Evolutionary conservation across 1,140 invertebrate species (phyloP), one percentile per base, ranked within the genome.

Genomic region (Formica selysi): DNA sequence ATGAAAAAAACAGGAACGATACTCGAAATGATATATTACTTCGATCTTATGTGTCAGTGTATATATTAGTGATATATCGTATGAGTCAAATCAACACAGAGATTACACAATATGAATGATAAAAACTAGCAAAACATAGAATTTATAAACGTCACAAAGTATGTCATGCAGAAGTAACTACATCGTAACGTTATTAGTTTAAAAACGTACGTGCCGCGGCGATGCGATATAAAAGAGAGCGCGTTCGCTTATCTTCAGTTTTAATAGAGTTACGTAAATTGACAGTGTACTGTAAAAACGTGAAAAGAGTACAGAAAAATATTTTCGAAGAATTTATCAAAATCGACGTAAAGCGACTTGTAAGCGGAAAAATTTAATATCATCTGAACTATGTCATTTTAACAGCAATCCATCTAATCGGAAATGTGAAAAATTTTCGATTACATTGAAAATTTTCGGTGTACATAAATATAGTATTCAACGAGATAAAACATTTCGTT

Each of bases 171-270:
- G 29, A 67, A 67, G 44, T 68, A 11, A 44, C 8, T 1, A 22
- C 16, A n/a, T 22, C 13, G 6, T 80, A 51, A 44, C 48, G 26
- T 59, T 36, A 71, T 81, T 26, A 73, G 5, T 61, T 57, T 81
- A 73, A 54, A 29, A 59, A 61, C 3, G 22, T 70, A 59, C 7
- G 51, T 38, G 32, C 13, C 22, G 22, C 22, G 22, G 22, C 22
- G 22, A 22, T 4, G 36, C 19, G 8, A 74, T 83, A 83, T 73
- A 83, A 83, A 73, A 59, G 79, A 41, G 29, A 38, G 67, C 79
- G 38, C 19, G 38, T 4, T 1, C 7, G 19, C 36, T 73, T 62
- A 32, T 44, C 11, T 44, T 73, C 41, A 48, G n/a, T 73, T 81
- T 57, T 22, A 51, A 51, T 16, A 22, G 22, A 73, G 67, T 71